phyloP scores from a whole-genome alignment of 2,797 vertebrate species.

The Eulemur coronatus region DNA sequence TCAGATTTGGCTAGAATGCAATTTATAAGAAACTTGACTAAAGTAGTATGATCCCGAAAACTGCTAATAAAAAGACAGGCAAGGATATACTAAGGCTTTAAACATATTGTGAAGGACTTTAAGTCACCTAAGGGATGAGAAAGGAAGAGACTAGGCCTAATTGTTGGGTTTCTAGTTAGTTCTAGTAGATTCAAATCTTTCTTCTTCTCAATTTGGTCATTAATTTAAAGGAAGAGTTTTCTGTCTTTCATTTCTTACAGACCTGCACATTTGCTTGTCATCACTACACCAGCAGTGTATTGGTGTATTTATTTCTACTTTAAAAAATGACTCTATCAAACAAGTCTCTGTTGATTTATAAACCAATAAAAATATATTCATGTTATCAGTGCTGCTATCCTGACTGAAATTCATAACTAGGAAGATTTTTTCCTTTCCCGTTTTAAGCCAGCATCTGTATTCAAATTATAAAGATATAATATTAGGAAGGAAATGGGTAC shows the following conservation, averaged over 20 bases:
- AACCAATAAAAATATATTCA: constrained; percentile 20
- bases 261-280: not conserved
- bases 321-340: constrained; percentile 29
- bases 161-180: not conserved
- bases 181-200: not conserved
- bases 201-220: not conserved
- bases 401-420: constrained; percentile 2
- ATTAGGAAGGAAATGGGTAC: not conserved
- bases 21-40: constrained; percentile 2
- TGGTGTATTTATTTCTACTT: not conserved
- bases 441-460: constrained; percentile 4
- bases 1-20: constrained; percentile 1
- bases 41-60: not conserved
- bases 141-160: not conserved
- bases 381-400: not conserved
- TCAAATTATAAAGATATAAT: constrained; percentile 13
- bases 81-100: not conserved
- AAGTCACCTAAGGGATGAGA: not conserved
- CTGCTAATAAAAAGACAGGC: not conserved
- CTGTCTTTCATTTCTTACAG: not conserved
- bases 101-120: not conserved
- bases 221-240: constrained; percentile 5
- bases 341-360: constrained; percentile 17
- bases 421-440: not conserved
- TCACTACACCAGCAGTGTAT: not conserved